A percentile compares a stretch with the other conserved stretches of the same genome.
Conservation (phyloP, 2,113 vertebrate species). For the Ameiurus melas region DNA sequence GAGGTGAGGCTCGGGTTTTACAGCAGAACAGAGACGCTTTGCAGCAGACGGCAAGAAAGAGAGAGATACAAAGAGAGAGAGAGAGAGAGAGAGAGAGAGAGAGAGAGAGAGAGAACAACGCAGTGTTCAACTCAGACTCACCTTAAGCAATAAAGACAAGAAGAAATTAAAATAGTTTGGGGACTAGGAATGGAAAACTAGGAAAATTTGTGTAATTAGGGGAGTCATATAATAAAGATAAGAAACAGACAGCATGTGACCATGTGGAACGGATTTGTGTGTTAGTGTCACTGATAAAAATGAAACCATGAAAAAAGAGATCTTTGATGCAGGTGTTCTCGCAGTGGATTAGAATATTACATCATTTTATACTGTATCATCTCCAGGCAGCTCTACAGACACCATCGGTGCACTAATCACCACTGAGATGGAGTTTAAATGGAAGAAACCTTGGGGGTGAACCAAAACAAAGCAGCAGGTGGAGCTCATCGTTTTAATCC, state of each 20-base stretch:
- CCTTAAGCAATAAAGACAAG: too few relatives aligned
- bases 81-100: background rate
- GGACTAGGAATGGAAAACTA: too few relatives aligned
- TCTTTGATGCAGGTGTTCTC: background rate
- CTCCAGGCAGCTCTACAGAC: background rate
- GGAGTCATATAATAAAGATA: background rate
- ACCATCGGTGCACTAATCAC: background rate
- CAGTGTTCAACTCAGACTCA: too few relatives aligned
- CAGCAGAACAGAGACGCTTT: background rate
- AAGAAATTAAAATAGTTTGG: background rate
- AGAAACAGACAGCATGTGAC: background rate
- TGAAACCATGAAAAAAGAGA: background rate
- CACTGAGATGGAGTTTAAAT: background rate
- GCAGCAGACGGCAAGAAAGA: background rate
- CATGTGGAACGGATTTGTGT: background rate
- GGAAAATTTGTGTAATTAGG: background rate
- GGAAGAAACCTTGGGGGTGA: background rate
- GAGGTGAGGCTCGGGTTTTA: background rate
- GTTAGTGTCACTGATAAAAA: background rate
- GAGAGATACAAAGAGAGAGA: background rate
- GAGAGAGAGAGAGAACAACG: background rate
- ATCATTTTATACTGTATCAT: background rate
- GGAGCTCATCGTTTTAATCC: background rate
- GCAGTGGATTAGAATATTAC: background rate
- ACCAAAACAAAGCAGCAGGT: background rate